phyloP scores from a whole-genome alignment of 2,113 vertebrate genomes.

The Dicaeum eximium region DNA sequence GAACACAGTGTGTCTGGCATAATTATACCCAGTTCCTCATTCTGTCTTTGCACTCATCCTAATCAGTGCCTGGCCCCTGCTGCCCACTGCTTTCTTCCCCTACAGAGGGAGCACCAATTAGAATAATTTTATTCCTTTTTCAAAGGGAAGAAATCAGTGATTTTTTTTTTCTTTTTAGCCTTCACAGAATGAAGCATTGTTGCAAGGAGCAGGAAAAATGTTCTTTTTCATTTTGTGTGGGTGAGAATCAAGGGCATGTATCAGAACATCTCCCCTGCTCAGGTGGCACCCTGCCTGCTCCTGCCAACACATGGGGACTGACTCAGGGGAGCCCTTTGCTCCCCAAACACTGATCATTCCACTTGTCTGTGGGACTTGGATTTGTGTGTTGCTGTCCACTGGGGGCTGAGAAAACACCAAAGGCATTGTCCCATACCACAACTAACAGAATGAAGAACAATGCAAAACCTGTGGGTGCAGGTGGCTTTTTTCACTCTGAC shows the following conservation, averaged over 20 bases:
- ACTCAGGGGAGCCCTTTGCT: neutral
- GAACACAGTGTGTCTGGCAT: neutral
- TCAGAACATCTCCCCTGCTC: neutral
- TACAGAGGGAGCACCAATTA: neutral
- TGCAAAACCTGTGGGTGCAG: slow-evolving; percentile 1
- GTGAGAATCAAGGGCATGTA: neutral
- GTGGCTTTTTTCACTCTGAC: neutral
- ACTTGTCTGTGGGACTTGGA: neutral
- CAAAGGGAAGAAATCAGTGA: neutral
- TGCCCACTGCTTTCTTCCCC: neutral
- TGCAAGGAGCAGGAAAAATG: neutral
- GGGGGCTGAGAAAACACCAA: slow-evolving; percentile 5
- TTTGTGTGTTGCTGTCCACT: slow-evolving; percentile 15
- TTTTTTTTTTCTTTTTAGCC: neutral
- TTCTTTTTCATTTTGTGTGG: neutral
- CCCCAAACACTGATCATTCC: neutral
- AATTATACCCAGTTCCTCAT: neutral
- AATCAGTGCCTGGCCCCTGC: neutral
- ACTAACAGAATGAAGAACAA: slow-evolving; percentile 16
- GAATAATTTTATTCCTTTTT: neutral
- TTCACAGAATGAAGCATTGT: neutral
- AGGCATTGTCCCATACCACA: neutral
- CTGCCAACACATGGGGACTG: neutral
- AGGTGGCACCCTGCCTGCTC: neutral
- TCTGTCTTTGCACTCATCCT: neutral